Evolutionary conservation across 2,113 vertebrate species (phyloP).

Genomic region (Castor canadensis): DNA sequence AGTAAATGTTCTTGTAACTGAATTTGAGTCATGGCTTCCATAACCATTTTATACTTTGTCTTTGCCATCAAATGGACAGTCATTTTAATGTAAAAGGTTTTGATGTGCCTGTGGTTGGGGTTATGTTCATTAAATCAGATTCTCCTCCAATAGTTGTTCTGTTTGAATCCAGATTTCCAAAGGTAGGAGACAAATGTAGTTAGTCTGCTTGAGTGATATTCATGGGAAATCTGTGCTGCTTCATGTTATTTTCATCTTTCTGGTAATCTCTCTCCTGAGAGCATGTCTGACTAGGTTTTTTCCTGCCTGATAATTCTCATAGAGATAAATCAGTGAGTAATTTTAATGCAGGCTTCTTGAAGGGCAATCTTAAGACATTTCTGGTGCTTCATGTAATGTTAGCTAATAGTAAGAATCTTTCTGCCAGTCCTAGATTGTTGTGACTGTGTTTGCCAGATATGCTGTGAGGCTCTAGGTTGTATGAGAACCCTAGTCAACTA

Average conservation of each 20-base stretch:
- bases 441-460: background rate
- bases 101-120: background rate
- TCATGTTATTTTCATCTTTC: slow-evolving; percentile 69
- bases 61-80: background rate
- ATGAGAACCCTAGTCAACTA: background rate
- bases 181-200: slow-evolving; percentile 57
- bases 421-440: background rate
- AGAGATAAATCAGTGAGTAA: slow-evolving; percentile 72
- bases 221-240: slow-evolving; percentile 44
- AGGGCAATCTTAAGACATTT: slow-evolving; percentile 54
- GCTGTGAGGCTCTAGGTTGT: background rate
- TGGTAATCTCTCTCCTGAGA: slow-evolving; percentile 74
- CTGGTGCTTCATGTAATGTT: slow-evolving; percentile 44
- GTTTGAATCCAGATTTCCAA: slow-evolving; percentile 43
- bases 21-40: slow-evolving; percentile 33
- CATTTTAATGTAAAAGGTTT: background rate
- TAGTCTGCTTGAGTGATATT: slow-evolving; percentile 62
- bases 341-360: slow-evolving; percentile 64
- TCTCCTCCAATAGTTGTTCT: slow-evolving; percentile 15
- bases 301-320: slow-evolving; percentile 69
- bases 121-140: slow-evolving; percentile 48
- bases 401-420: background rate
- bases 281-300: slow-evolving; percentile 71
- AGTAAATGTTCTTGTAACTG: slow-evolving; percentile 17
- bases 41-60: slow-evolving; percentile 44